A percentile compares a stretch with the other conserved stretches of the same genome.
Evolutionary conservation across 2,888 invertebrate species (phyloP).

Genomic region (Caenorhabditis doughertyi): DNA sequence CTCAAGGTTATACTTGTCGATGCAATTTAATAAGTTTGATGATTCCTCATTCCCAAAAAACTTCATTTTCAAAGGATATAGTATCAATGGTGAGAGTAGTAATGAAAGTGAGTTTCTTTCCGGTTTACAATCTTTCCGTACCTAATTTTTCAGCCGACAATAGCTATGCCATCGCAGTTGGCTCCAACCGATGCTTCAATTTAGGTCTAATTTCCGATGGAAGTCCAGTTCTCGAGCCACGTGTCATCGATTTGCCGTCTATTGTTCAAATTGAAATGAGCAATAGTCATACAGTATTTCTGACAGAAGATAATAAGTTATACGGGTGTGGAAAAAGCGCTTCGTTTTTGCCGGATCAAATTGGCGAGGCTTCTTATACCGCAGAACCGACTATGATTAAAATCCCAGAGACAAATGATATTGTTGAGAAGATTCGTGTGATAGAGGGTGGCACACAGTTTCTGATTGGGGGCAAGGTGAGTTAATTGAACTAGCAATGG

Average conservation of each 20-base stretch:
- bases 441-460: slow-evolving; percentile 26
- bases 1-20: slow-evolving; percentile 12
- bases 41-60: slow-evolving; percentile 28
- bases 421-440: neutral
- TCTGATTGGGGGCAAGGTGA: slow-evolving; percentile 5
- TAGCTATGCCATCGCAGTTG: slow-evolving; percentile 32
- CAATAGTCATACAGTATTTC: slow-evolving; percentile 54
- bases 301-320: slow-evolving; percentile 15
- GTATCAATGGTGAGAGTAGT: neutral
- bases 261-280: slow-evolving; percentile 41
- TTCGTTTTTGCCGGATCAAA: slow-evolving; percentile 13
- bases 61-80: slow-evolving; percentile 21
- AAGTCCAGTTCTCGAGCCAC: slow-evolving; percentile 47
- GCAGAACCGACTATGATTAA: slow-evolving; percentile 20
- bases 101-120: neutral
- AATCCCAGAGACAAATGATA: neutral
- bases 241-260: slow-evolving; percentile 25
- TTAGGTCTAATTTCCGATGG: slow-evolving; percentile 60
- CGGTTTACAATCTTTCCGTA: neutral
- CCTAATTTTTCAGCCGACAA: neutral
- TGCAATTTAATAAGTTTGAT: slow-evolving; percentile 23
- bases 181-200: slow-evolving; percentile 56
- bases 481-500: neutral
- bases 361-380: slow-evolving; percentile 22
- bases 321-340: slow-evolving; percentile 55